Base-by-base conservation (phyloP, 2,797 vertebrate genomes). In the Clangula hyemalis region DNA sequence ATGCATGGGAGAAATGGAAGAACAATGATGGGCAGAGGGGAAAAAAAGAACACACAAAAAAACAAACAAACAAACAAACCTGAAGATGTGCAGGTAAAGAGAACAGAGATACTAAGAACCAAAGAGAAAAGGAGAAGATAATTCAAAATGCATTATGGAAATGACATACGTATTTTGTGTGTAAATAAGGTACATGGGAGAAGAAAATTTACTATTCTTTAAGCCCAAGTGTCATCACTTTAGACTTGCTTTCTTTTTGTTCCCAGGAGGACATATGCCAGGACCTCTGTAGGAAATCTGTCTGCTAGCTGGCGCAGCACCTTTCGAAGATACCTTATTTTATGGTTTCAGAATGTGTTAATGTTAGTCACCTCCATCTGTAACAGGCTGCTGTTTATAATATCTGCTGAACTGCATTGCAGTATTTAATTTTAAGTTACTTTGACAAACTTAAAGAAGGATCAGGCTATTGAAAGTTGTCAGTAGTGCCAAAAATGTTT, bases 231-330 rank as follows among this genome's bases (percentile, higher is more conserved):
- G 57, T 65, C 61, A n/a, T 76, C 32, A 41, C 57, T 73, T 85
- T 76, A 74, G 56, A 38, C 12, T 75, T 51, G 38, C 27, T 78
- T 79, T 71, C 61, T 70, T 54, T 34, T 58, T 81, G 28, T 84
- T 95, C 85, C 47, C n/a, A 24, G 81, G 80, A 72, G 58, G 51
- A 79, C 19, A 6, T 34, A 3, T 65, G 57, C 32, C 69, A 32
- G 81, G 53, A 82, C 38, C 34, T 86, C 34, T 56, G 18, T 24
- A 68, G 68, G 45, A 93, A 82, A 58, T 94, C 45, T 89, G 64
- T 30, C 51, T 96, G 76, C 89, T 92, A 89, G 76, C 73, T 92
- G 93, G 61, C 79, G 74, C 76, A 79, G 25, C 57, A 77, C 84
- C 70, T 93, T 90, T 96, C 27, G 56, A 25, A 88, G 72, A 61